Base-by-base conservation (phyloP, 2,888 invertebrate genomes). In the Drosophila trichaetosa region DNA sequence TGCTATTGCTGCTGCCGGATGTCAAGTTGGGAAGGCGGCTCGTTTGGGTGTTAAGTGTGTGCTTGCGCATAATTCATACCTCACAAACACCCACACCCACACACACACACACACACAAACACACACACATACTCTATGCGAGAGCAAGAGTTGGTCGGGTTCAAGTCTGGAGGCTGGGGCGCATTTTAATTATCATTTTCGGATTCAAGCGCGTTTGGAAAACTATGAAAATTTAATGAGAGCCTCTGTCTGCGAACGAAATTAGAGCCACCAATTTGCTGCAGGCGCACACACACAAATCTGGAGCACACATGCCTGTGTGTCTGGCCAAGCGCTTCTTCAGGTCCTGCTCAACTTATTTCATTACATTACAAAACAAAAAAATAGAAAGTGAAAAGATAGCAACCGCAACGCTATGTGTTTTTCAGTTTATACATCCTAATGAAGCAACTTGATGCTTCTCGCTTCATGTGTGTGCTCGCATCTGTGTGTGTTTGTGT, bases 151-250 rank as follows among this genome's bases (percentile, higher is more conserved):
- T 21, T 27, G 31, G 21, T 18, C 29, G 49, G 42, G n/a, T 10
- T 49, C 16, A 54, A 56, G 59, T 40, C 46, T 53, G 58, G 33
- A 57, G 57, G 63, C 70, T 68, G 69, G 67, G 68, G 69, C 65
- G 69, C 76, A 82, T 86, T 86, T 89, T 86, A 86, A 89, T 86
- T 86, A 89, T 86, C 85, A 87, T 85, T 89, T 84, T 81, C 70
- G 62, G 76, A 81, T 79, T 73, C 73, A 65, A 69, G 64, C 74
- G 67, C 80, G 73, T 85, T 83, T 73, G 82, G 80, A 82, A 87
- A 80, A 82, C 87, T 84, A 82, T 68, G 89, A 73, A 87, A 89
- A 87, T 89, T 89, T 85, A 85, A 85, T 85, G 87, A 85, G 87
- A 69, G 75, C 27, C 54, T 11, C 63, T 29, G 72, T 61, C 71